Base-by-base conservation (phyloP, 2,797 vertebrate genomes). In the Buceros bicornis region DNA sequence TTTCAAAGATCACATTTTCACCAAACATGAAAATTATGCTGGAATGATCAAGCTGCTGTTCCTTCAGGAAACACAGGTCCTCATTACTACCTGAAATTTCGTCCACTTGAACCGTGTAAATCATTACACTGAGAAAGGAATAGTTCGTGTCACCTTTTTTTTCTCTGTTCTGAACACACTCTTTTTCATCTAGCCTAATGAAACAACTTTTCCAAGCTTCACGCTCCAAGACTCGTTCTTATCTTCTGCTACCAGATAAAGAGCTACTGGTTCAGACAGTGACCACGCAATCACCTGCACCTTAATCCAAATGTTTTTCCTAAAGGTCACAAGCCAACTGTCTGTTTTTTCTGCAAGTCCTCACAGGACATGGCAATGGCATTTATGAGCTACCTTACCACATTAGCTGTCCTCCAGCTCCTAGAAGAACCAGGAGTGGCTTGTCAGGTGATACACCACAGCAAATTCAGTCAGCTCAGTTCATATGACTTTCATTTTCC, bases 241-340 rank as follows among this genome's bases (percentile, higher is more conserved):
- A 97, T 93, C 95, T 93, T 82, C 50, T 71, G 76, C 85, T 72
- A 60, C 82, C 67, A 89, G 91, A 95, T 94, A 95, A 95, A 85
- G 72, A 92, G 71, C 93, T 87, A 87, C 89, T 89, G 89, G 61
- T 86, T 96, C 73, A 90, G 94, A 93, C 89, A 88, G 40, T 43
- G 76, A 73, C 89, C 80, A 58, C 3, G 22, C 71, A 93, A 77
- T 84, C 80, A 87, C 56, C 73, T 73, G 47, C 11, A 45, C 70
- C 25, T 83, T 94, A 95, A 96, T 92, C 91, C 93, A 83, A 87
- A 86, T 78, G 67, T 81, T 95, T 95, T 94, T 77, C 90, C 90
- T 88, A 90, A 91, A 84, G 80, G 78, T 88, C 91, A 93, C 53
- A 93, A 84, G 51, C 65, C 83, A 72, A 82, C n/a, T 13, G 61